A percentile compares a stretch with the other conserved stretches of the same genome.
Evolutionary conservation across 2,113 vertebrate genomes (phyloP).

Genomic region (Rutilus rutilus): DNA sequence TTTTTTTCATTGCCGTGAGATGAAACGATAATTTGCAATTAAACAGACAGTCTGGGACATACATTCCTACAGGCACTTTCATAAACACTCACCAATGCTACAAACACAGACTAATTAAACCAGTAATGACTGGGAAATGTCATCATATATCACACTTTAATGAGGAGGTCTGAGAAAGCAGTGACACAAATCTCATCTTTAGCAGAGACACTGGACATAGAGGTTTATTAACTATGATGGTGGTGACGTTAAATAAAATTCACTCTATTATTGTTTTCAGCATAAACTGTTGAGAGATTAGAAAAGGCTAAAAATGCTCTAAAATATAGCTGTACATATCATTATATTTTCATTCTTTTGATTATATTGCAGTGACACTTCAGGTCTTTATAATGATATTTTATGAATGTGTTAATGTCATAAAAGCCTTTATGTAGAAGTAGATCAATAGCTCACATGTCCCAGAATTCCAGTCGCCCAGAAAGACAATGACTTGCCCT

Average conservation of each 20-base stretch:
- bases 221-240: background rate
- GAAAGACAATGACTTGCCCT: background rate
- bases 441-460: background rate
- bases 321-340: background rate
- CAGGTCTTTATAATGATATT: background rate
- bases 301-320: background rate
- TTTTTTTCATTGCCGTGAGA: background rate
- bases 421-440: background rate
- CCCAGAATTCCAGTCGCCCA: background rate
- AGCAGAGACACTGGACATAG: background rate
- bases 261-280: background rate
- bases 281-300: background rate
- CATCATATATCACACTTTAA: slow-evolving; percentile 21
- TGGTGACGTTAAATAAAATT: background rate
- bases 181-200: background rate
- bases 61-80: background rate
- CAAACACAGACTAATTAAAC: slow-evolving; percentile 28
- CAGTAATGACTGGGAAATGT: slow-evolving; percentile 22
- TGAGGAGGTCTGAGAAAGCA: slow-evolving; percentile 17
- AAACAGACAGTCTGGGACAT: background rate
- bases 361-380: background rate
- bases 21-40: background rate
- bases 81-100: background rate
- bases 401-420: background rate
- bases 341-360: background rate